These are phyloP conservation scores for Gibbula magus DNA, from an alignment of 2,888 invertebrate genomes.

Conservation along the genomic window DNA sequence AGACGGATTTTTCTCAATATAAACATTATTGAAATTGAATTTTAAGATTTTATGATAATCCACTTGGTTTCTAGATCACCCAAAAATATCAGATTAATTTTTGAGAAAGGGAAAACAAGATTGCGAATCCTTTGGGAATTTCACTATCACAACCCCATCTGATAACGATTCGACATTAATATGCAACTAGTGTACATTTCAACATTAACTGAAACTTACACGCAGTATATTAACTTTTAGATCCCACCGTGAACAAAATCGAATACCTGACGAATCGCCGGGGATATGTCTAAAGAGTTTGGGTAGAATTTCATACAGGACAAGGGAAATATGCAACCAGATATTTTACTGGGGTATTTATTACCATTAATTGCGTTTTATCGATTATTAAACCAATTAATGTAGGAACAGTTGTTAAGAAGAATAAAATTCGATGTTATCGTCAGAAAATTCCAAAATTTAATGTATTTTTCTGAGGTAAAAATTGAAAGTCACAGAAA, in stretches of 20 bases:
- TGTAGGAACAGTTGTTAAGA: neutral
- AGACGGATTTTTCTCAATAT: neutral
- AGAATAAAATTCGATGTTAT: no score
- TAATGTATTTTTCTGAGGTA: no score
- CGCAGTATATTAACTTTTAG: neutral
- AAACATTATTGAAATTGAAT: neutral
- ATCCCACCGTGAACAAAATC: neutral
- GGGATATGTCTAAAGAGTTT: neutral
- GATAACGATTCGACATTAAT: slow-evolving; percentile 1
- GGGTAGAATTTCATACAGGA: neutral
- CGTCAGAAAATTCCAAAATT: no score
- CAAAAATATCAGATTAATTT: slow-evolving; percentile 4
- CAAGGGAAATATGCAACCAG: neutral
- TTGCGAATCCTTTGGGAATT: neutral
- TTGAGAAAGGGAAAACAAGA: neutral
- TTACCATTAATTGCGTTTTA: neutral
- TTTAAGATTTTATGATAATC: slow-evolving; percentile 8
- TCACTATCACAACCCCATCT: neutral
- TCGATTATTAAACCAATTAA: neutral
- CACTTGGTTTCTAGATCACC: neutral
- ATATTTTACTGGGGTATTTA: neutral
- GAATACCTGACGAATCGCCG: slow-evolving; percentile 6
- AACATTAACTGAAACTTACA: slow-evolving; percentile 6
- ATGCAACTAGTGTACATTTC: slow-evolving; percentile 22
- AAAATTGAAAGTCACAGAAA: no score